phyloP scores from a whole-genome alignment of 1,140 invertebrate species.

The Marisa cornuarietis region DNA sequence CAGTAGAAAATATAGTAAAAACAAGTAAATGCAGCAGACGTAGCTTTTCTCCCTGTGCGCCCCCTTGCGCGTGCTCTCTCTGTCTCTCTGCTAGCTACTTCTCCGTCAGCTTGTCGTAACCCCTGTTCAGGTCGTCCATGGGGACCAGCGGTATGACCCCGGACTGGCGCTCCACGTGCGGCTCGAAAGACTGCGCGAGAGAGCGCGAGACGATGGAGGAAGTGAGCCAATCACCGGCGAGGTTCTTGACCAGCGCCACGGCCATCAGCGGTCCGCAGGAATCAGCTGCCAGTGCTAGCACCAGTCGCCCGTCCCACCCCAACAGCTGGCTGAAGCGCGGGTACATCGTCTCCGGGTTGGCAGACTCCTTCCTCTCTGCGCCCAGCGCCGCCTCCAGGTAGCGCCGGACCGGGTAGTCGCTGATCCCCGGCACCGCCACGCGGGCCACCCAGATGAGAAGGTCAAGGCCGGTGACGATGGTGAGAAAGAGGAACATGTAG shows the following conservation, averaged over 20 bases:
- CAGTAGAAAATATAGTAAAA: no score
- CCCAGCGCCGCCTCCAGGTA: conserved; percentile 1
- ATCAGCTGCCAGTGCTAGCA: conserved; percentile 7
- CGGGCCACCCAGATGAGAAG: not conserved
- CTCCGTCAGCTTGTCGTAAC: no score
- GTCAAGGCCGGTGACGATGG: conserved; percentile 1
- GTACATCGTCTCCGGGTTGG: not conserved
- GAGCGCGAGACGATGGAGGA: no score
- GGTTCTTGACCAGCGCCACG: conserved; percentile 13
- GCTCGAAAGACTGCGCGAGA: no score
- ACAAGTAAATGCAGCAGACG: no score
- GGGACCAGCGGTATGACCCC: no score
- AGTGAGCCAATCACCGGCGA: not conserved
- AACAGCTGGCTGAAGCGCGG: conserved; percentile 9
- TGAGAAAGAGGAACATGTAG: conserved; percentile 18
- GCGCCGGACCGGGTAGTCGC: not conserved
- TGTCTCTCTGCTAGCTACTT: no score
- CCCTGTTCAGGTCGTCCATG: no score
- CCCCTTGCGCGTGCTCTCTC: no score
- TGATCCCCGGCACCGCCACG: not conserved
- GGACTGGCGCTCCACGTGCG: no score
- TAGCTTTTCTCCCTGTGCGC: no score
- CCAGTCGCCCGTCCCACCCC: conserved; percentile 21
- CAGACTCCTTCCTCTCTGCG: not conserved
- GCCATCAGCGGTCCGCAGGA: conserved; percentile 13